Base-by-base conservation (phyloP, 64 coral and sea anemone species). In the Dendronephthya gigantea region DNA sequence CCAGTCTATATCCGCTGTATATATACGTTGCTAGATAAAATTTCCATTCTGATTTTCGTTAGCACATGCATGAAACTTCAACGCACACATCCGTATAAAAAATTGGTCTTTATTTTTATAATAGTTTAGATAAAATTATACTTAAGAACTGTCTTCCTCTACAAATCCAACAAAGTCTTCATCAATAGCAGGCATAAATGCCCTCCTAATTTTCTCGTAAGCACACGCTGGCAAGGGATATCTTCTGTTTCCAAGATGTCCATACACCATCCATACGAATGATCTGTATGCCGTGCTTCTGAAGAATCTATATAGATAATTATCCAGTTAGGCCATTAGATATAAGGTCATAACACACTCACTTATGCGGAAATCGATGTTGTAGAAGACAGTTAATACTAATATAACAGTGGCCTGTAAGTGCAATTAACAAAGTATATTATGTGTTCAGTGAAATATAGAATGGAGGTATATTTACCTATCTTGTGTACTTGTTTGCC, bases 191-290 rank as follows among this genome's bases (percentile, higher is more conserved):
- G 19, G 17, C 19, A 70, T 6, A 70, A 70, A 70, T n/a, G 9
- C 8, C 66, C 66, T 7, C 66, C 66, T 70, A 7, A 70, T 70
- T 5, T n/a, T 8, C 23, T 70, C 66, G 51, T 92, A 92, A 82
- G 90, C 86, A 92, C 90, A 92, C 69, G 82, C 81, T 84, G 86
- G 81, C 86, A 91, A 69, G 66, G 82, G 90, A 35, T 88, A 88
- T 68, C 85, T 87, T 83, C 52, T 84, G 7, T 68, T 82, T 37
- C 86, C 86, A 39, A 92, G 29, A 33, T 83, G 65, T 38, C 90
- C 86, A 85, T 81, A 55, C 51, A 92, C 83, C 66, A 92, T 50
- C 59, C 49, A 82, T 25, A 86, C 88, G 41, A 92, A 92, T n/a
- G 83, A 82, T 27, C 82, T 31, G 70, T 88, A 92, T 40, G 86